These are phyloP conservation scores for Eonycteris spelaea DNA, from an alignment of 2,113 vertebrate species.

Conservation along the genomic window DNA sequence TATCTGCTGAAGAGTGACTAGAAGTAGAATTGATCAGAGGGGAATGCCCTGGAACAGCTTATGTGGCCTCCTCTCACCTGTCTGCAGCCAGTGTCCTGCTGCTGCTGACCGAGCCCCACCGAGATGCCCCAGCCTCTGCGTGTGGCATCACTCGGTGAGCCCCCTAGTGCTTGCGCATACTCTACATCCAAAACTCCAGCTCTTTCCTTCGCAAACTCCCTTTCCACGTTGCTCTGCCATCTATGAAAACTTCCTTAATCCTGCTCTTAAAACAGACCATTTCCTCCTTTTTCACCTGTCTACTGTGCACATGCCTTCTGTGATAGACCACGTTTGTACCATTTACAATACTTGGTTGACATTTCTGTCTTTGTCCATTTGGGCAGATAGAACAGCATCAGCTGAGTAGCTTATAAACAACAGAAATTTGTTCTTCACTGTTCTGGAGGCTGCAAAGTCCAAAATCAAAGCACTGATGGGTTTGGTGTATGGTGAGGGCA, in stretches of 20 bases:
- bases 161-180: accelerated
- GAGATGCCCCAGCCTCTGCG: neutral
- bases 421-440: neutral
- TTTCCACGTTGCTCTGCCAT: neutral
- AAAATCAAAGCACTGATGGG: too few species aligned
- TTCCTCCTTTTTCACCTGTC: neutral
- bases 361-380: neutral
- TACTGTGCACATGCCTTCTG: accelerated
- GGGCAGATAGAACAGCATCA: neutral
- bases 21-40: neutral
- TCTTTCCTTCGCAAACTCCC: neutral
- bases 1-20: neutral
- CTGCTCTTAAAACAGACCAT: neutral
- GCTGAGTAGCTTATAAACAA: neutral
- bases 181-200: neutral
- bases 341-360: neutral
- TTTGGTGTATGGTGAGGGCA: neutral
- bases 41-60: too few species aligned
- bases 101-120: neutral
- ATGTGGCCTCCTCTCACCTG: accelerated
- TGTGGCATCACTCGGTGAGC: accelerated
- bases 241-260: neutral
- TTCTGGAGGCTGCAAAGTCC: neutral
- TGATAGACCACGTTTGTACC: neutral
- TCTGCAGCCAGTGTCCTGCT: neutral